Conservation (phyloP, 2,113 vertebrate genomes). For the Engystomops pustulosus region DNA sequence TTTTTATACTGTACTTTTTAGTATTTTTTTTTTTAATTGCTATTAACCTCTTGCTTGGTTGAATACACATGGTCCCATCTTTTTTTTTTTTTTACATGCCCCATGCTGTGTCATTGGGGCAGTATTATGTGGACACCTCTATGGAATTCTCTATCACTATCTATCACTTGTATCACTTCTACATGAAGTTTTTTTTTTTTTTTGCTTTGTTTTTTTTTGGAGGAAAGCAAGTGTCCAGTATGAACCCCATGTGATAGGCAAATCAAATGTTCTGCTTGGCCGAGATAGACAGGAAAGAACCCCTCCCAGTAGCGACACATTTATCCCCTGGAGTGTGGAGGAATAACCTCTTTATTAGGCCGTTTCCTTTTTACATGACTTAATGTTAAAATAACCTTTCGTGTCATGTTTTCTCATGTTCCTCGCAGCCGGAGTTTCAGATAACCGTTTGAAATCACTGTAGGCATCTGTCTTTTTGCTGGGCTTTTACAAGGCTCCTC, state of each 20-base stretch:
- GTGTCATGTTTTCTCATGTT: slow-evolving; percentile 53
- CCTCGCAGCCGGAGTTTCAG: neutral
- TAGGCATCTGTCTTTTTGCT: neutral
- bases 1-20: too few species aligned
- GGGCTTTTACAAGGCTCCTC: neutral
- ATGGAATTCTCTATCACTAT: slow-evolving; percentile 9
- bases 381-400: slow-evolving; percentile 54
- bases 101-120: slow-evolving; percentile 80
- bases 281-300: slow-evolving; percentile 48
- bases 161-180: too few species aligned
- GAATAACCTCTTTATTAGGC: slow-evolving; percentile 47
- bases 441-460: slow-evolving; percentile 30
- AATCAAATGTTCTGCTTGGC: slow-evolving; percentile 48
- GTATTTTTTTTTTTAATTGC: too few species aligned
- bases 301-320: slow-evolving; percentile 51
- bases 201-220: neutral
- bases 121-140: neutral
- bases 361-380: slow-evolving; percentile 51
- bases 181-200: too few species aligned
- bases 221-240: slow-evolving; percentile 4
- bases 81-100: slow-evolving; percentile 71
- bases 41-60: slow-evolving; percentile 97
- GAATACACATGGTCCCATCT: slow-evolving; percentile 82
- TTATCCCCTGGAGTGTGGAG: slow-evolving; percentile 35
- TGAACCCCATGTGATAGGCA: slow-evolving; percentile 17